These are phyloP conservation scores for Malurus cyaneus DNA, from an alignment of 2,113 vertebrate species.

Conservation along the genomic window DNA sequence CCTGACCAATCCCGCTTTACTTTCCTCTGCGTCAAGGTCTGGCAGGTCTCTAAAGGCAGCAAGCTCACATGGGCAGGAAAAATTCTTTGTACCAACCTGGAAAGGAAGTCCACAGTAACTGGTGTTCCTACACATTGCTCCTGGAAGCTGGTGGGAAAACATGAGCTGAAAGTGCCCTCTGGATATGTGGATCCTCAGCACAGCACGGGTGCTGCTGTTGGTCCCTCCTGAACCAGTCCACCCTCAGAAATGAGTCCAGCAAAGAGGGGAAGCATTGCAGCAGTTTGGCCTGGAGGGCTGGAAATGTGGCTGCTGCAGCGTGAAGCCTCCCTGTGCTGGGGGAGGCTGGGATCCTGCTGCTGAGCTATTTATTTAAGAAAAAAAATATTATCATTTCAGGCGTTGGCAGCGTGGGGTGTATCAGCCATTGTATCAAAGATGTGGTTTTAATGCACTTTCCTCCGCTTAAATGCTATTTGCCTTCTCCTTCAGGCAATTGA, in stretches of 20 bases:
- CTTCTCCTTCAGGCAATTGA: conserved; percentile 73
- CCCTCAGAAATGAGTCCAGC: neutral
- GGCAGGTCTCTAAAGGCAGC: neutral
- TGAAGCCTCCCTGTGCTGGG: neutral
- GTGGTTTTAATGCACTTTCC: conserved; percentile 69
- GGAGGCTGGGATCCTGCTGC: conserved; percentile 11
- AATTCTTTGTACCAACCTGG: rapidly evolving
- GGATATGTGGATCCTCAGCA: neutral
- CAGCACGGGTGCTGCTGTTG: rapidly evolving
- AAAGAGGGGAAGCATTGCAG: neutral
- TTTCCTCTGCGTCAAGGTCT: neutral
- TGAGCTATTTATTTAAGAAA: conserved; percentile 70
- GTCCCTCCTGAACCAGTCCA: neutral
- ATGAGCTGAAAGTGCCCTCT: neutral
- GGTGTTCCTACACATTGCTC: neutral
- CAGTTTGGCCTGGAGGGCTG: conserved; percentile 22
- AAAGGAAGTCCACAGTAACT: neutral
- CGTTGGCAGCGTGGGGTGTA: conserved; percentile 37
- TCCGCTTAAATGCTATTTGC: conserved; percentile 64
- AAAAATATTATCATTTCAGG: conserved; percentile 73
- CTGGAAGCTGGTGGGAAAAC: neutral
- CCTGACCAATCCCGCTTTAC: neutral
- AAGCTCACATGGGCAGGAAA: neutral
- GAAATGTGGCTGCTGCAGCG: neutral
- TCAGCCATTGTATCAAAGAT: conserved; percentile 60